Base-by-base conservation (phyloP, 2,113 vertebrate genomes). In the Saguinus midas region DNA sequence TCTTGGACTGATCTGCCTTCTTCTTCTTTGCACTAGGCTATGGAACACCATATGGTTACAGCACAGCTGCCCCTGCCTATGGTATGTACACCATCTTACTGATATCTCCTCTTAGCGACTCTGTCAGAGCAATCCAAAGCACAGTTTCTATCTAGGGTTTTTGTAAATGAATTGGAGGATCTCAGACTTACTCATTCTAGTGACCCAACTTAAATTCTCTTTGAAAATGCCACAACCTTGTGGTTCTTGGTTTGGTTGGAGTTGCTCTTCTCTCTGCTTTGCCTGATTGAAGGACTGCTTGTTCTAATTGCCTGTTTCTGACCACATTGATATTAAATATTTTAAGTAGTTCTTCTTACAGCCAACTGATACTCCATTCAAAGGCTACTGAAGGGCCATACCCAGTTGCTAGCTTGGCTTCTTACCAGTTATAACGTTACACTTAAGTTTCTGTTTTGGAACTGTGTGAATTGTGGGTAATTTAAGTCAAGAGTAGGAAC, bases 31-130 rank as follows among this genome's bases (percentile, higher is more conserved):
- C 96, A 91, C 66, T 98, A 99, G 99, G 99, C 96, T 99, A 99
- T 8, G 99, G 99, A 98, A 98, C 99, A 87, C 99, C 99, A 0
- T 99, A 99, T 61, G 99, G 99, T 89, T 99, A 99, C 98, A 99
- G 99, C 91, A 99, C 99, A 95, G 99, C 99, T 18, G 99, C 99
- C 43, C 99, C 99, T 88, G 99, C 99, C 91, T 99, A 99, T 81
- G 99, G 99, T 99, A 99, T 21, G 99, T 99, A 99, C 94, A 95
- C 57, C 43, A 6, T 87, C 91, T 83, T 97, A 52, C 91, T 98
- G 96, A 84, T 92, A 81, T 84, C 61, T 95, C 55, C 96, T 94
- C 35, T 80, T 92, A 95, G 72, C 35, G 10, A 75, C 85, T 73
- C 86, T 96, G 66, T 95, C 95, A 95, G 95, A 98, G 97, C 95